Conservation (phyloP, 2,888 invertebrate species). For the Tromatobia lineatoria region DNA sequence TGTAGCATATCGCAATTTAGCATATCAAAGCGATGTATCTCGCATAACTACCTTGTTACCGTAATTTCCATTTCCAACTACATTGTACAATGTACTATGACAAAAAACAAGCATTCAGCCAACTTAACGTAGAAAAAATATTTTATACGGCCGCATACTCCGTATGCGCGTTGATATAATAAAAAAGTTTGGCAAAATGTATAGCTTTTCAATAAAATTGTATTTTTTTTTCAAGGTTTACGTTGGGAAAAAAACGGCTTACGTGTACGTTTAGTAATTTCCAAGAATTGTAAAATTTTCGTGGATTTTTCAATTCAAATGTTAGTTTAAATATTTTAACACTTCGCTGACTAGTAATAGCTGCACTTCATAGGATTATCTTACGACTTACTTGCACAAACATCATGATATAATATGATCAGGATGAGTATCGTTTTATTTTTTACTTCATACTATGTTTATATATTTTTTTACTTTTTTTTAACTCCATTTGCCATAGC, state of each 20-base stretch:
- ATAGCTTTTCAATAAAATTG: conserved; percentile 62
- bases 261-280: conserved; percentile 23
- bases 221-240: conserved; percentile 59
- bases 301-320: background rate
- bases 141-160: conserved; percentile 37
- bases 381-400: background rate
- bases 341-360: background rate
- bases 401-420: too few species aligned
- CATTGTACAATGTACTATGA: conserved; percentile 31
- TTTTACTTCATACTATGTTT: too few species aligned
- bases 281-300: background rate
- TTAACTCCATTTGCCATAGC: too few species aligned
- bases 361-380: background rate
- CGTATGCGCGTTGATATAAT: conserved; percentile 34
- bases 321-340: background rate
- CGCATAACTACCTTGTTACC: conserved; percentile 12
- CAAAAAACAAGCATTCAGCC: conserved; percentile 2
- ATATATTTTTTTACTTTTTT: too few species aligned
- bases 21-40: conserved; percentile 34
- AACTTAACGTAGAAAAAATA: conserved; percentile 51
- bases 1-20: conserved; percentile 23
- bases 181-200: conserved; percentile 50
- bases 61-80: conserved; percentile 13
- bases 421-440: too few species aligned
- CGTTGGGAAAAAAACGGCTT: background rate